phyloP scores from a whole-genome alignment of 1,140 invertebrate genomes.

The Caerostris darwini region DNA sequence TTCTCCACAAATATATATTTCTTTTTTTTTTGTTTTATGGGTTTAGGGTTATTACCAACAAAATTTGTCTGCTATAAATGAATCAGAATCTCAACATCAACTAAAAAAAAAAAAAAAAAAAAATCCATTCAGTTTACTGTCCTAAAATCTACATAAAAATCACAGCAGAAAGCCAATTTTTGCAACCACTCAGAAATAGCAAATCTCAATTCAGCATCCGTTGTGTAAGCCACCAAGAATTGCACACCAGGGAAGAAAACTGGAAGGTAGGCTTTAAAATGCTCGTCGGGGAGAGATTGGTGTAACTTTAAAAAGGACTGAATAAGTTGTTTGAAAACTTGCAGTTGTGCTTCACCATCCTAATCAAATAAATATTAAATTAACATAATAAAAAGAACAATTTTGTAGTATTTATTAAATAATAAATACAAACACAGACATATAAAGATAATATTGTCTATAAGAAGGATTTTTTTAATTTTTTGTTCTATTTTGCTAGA shows the following conservation, averaged over 20 bases:
- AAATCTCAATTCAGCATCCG: conserved; percentile 85
- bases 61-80: no score
- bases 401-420: no score
- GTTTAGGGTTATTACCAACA: no score
- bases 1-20: no score
- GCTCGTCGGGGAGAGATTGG: conserved; percentile 84
- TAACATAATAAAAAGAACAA: no score
- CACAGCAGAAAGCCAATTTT: conserved; percentile 82
- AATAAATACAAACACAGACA: no score
- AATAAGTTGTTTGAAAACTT: conserved; percentile 87
- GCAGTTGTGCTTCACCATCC: conserved; percentile 86
- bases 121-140: conserved; percentile 3
- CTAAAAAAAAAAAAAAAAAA: not conserved
- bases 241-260: conserved; percentile 86
- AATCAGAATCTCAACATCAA: not conserved
- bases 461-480: no score
- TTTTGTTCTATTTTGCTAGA: no score
- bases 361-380: conserved; percentile 79
- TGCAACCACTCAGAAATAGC: conserved; percentile 85
- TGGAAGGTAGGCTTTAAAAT: conserved; percentile 85
- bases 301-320: conserved; percentile 85
- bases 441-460: no score
- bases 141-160: conserved; percentile 43
- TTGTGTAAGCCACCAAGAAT: conserved; percentile 85
- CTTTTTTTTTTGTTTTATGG: no score